Conservation (phyloP, 2,113 vertebrate species). For the Lagenorhynchus albirostris region DNA sequence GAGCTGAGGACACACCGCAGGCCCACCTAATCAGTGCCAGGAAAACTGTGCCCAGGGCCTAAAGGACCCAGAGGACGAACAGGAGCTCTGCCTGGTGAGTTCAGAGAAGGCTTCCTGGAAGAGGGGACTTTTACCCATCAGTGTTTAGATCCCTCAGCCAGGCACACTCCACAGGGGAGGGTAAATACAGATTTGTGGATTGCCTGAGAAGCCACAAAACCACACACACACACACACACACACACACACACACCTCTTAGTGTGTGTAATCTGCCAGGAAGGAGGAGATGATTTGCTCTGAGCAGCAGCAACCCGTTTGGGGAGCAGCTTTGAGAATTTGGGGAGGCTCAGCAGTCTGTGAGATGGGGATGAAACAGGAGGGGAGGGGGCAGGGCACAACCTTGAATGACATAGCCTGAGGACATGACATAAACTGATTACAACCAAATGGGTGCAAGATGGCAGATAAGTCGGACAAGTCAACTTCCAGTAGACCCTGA, state of each 20-base stretch:
- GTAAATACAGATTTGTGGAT: conserved; percentile 16
- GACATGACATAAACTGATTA: too few relatives aligned
- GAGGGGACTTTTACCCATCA: not conserved
- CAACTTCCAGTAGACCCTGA: too few relatives aligned
- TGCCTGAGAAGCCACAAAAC: conserved; percentile 32
- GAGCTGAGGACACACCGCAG: not conserved
- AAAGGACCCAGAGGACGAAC: not conserved
- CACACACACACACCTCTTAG: not conserved
- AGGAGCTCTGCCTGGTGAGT: not conserved
- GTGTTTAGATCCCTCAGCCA: not conserved
- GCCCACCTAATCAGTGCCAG: not conserved
- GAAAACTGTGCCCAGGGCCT: not conserved
- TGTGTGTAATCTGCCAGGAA: not conserved
- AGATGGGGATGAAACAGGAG: not conserved
- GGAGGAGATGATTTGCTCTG: not conserved
- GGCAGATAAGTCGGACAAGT: too few relatives aligned
- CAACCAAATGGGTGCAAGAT: too few relatives aligned
- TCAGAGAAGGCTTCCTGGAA: not conserved
- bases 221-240: not conserved
- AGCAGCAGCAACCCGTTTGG: not conserved
- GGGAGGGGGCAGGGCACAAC: too few relatives aligned
- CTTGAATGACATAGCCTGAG: too few relatives aligned
- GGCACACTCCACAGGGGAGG: not conserved
- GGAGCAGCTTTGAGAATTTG: not conserved
- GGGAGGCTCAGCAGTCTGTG: not conserved